These are phyloP conservation scores for Bubo blakistoni DNA, from an alignment of 2,113 vertebrate genomes.

Conservation along the genomic window DNA sequence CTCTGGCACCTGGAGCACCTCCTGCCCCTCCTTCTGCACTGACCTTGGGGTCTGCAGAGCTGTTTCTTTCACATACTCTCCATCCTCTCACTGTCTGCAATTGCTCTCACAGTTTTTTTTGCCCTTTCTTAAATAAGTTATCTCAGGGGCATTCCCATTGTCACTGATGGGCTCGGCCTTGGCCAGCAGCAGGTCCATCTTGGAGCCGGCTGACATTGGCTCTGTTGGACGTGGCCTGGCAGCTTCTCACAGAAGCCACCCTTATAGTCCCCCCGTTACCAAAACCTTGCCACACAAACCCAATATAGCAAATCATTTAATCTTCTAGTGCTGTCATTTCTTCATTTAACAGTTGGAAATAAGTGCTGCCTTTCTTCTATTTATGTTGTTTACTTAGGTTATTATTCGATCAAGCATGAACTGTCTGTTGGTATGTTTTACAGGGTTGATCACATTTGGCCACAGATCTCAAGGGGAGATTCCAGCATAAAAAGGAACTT, in stretches of 20 bases:
- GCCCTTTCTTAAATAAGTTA: neutral
- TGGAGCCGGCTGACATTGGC: no score
- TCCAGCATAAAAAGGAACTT: neutral
- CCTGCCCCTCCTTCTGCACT: neutral
- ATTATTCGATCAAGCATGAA: neutral
- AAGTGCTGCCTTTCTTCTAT: neutral
- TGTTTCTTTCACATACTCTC: no score
- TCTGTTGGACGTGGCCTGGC: neutral
- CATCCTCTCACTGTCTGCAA: neutral
- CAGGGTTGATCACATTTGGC: neutral
- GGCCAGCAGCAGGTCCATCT: neutral
- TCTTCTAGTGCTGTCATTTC: neutral
- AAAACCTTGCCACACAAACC: neutral
- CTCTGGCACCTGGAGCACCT: no score
- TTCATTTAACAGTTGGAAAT: neutral
- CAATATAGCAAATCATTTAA: neutral
- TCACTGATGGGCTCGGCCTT: neutral
- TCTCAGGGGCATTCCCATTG: no score
- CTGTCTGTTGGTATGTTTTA: neutral
- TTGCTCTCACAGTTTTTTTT: no score
- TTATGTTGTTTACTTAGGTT: neutral
- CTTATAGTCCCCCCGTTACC: no score
- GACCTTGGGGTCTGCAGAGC: neutral
- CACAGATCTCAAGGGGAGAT: neutral
- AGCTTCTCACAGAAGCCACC: no score